Percentiles rank a stretch among this genome's conserved stretches.
phyloP scores from a whole-genome alignment of 2,797 vertebrate species.

The Glyptemys insculpta region DNA sequence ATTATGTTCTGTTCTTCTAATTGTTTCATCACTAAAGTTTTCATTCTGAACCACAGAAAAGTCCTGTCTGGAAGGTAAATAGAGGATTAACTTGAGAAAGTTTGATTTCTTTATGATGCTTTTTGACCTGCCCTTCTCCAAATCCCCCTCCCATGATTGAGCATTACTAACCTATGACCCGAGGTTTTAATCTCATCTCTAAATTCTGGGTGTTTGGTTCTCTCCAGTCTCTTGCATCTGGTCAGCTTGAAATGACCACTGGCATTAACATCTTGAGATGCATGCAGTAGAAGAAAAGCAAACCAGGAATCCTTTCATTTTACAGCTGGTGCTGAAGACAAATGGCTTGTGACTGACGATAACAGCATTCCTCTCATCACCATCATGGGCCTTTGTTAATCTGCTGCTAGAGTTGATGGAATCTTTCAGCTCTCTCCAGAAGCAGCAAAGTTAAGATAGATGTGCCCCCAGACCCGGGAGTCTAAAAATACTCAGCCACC shows the following conservation, averaged over 20 bases:
- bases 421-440: not conserved
- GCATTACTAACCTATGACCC: conserved; percentile 28
- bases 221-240: conserved; percentile 37
- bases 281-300: conserved; percentile 42
- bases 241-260: conserved; percentile 56
- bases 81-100: not conserved
- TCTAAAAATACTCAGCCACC: not conserved
- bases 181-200: conserved; percentile 34
- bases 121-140: not conserved
- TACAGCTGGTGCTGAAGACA: not conserved
- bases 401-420: not conserved
- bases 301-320: conserved; percentile 42
- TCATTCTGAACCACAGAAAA: not conserved
- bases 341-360: not conserved
- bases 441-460: not conserved
- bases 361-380: not conserved
- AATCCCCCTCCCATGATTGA: conserved; percentile 2
- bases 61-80: not conserved
- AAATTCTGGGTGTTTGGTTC: conserved; percentile 48
- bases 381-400: not conserved
- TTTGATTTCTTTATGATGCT: not conserved
- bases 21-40: not conserved
- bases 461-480: not conserved
- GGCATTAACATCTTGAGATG: conserved; percentile 36
- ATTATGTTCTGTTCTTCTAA: not conserved